Conservation (phyloP, 2,113 vertebrate genomes). For the Falcunculus frontatus region DNA sequence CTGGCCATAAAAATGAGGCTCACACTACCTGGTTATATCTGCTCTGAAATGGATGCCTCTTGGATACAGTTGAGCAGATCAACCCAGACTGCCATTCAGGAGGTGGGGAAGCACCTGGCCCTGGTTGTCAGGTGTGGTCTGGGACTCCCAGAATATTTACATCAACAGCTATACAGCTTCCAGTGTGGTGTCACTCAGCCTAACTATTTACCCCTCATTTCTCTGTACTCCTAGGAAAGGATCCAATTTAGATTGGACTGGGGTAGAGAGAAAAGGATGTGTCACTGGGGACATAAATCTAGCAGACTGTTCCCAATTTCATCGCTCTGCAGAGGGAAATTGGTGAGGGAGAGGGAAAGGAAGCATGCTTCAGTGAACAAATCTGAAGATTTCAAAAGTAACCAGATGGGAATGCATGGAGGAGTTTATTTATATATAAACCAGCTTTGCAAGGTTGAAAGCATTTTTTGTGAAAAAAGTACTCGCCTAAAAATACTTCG, state of each 20-base stretch:
- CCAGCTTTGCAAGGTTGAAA: not conserved
- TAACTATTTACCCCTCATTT: not conserved
- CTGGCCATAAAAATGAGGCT: not conserved
- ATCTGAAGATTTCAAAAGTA: not conserved
- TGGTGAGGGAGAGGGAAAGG: not conserved
- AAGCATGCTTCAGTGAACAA: not conserved
- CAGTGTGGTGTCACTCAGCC: not conserved
- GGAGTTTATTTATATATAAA: constrained; percentile 18
- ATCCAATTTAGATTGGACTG: not conserved
- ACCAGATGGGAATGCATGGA: not conserved
- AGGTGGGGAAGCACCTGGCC: not conserved
- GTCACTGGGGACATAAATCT: not conserved
- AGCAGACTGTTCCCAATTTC: not conserved
- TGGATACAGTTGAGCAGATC: not conserved
- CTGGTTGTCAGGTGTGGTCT: accelerated
- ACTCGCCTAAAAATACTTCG: not conserved
- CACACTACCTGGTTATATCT: not conserved
- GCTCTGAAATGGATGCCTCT: not conserved
- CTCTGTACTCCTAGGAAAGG: not conserved
- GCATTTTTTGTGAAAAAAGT: not conserved
- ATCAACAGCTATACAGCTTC: not conserved
- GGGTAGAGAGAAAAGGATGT: not conserved
- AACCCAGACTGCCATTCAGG: not conserved
- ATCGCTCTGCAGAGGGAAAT: not conserved
- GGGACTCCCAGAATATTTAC: not conserved